Base-by-base conservation (phyloP, 2,888 invertebrate species). In the Tortricodes alternella region DNA sequence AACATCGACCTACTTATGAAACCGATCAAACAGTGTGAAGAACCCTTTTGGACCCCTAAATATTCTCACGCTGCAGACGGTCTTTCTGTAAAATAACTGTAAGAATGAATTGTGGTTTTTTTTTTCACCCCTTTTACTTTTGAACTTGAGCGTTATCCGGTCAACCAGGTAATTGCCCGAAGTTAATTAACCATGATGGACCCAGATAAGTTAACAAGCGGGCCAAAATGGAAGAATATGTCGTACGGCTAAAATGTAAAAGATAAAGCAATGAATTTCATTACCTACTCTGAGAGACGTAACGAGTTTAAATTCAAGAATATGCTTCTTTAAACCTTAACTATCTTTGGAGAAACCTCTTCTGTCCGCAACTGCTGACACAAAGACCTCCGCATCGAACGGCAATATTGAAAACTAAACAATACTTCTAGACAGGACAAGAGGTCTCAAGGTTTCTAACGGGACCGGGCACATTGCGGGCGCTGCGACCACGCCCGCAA, bases 141-240 rank as follows among this genome's bases (percentile, higher is more conserved):
- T 55, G 48, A 49, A 55, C 55, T 55, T 55, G 24, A 18, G 41
- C 35, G 35, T 38, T 53, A 53, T 32, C 46, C 46, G 48, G 48
- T 55, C 48, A 48, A 19, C 48, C 46, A 55, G 48, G 48, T 43
- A n/a, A n/a, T n/a, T n/a, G 32, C 34, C 27, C 29, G 21, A 43
- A 48, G 41, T 32, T 55, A 55, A 55, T 48, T 55, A 48, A 21
- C 34, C 41, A 35, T 35, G 21, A 35, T 43, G 34, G 43, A 55
- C 41, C 34, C 35, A 49, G n/a, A n/a, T n/a, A 49, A 27, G 34
- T 35, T 18, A 18, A 35, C 11, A 18, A 21, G 16, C 2, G 18
- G 16, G 13, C 11, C 15, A 41, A 34, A 50, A 41, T 21, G 39
- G 15, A 29, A 39, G n/a, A 19, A n/a, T 39, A 50, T 15, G 8